These are phyloP conservation scores for Heliconius hermathena DNA, from an alignment of 1,140 invertebrate species.

Conservation along the genomic window DNA sequence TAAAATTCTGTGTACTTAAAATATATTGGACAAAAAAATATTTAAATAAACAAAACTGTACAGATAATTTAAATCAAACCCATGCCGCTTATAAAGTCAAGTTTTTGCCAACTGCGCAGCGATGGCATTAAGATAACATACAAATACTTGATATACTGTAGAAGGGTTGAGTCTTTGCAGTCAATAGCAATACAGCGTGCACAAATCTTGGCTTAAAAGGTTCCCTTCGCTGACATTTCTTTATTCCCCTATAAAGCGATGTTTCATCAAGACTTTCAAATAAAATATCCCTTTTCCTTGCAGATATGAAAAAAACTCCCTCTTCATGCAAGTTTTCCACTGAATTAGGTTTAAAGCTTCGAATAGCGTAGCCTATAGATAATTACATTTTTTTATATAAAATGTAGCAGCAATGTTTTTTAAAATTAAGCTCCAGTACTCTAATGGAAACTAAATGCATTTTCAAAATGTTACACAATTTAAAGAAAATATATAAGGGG, in stretches of 20 bases:
- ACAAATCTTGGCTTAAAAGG: constrained; percentile 3
- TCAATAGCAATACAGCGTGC: constrained; percentile 3
- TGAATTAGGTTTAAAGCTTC: background rate
- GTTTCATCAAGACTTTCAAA: constrained; percentile 24
- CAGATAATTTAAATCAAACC: too few species aligned
- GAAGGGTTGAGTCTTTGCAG: constrained; percentile 6
- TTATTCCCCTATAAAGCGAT: constrained; percentile 28
- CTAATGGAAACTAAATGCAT: too few species aligned
- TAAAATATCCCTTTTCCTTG: constrained; percentile 21
- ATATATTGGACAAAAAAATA: too few species aligned
- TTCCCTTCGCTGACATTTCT: constrained; percentile 22
- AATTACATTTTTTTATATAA: background rate
- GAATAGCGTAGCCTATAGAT: background rate
- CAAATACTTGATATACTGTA: background rate
- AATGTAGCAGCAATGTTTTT: too few species aligned
- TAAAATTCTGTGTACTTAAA: too few species aligned
- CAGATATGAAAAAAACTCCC: constrained; percentile 20
- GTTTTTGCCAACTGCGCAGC: too few species aligned
- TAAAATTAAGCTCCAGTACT: too few species aligned
- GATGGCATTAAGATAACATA: too few species aligned
- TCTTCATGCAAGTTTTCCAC: background rate
- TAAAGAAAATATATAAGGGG: too few species aligned
- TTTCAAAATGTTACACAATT: too few species aligned
- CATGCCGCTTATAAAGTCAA: too few species aligned
- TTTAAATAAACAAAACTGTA: too few species aligned